phyloP scores from a whole-genome alignment of 2,797 vertebrate species.

The Oryzias sinensis region DNA sequence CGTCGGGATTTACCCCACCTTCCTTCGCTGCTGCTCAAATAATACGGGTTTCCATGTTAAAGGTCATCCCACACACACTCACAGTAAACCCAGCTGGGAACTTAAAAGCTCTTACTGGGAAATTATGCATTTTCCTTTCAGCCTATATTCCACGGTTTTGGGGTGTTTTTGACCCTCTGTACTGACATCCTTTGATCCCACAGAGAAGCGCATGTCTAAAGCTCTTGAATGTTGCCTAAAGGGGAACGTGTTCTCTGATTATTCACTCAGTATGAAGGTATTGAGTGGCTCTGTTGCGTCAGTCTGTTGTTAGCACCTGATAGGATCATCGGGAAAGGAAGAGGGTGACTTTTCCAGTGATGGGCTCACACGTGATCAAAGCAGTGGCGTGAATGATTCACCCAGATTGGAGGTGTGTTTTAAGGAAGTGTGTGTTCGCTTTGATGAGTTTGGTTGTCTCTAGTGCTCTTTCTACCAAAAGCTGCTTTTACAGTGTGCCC shows the following conservation, averaged over 20 bases:
- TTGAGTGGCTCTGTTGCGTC: conserved; percentile 42
- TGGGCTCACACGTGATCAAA: conserved; percentile 51
- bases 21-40: conserved; percentile 76
- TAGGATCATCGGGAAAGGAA: conserved; percentile 54
- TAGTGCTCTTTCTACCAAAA: conserved; percentile 71
- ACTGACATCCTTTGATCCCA: conserved; percentile 39
- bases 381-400: conserved; percentile 28
- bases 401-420: conserved; percentile 16
- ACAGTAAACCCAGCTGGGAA: conserved; percentile 55
- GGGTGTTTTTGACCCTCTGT: conserved; percentile 35
- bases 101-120: conserved; percentile 57
- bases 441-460: conserved; percentile 36
- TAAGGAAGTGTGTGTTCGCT: conserved; percentile 12
- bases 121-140: conserved; percentile 62
- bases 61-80: conserved; percentile 51
- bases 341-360: conserved; percentile 52
- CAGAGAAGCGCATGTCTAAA: conserved; percentile 45
- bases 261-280: conserved; percentile 48
- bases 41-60: conserved; percentile 77
- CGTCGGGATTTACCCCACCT: conserved; percentile 57
- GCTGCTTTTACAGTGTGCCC: conserved; percentile 70
- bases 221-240: conserved; percentile 64
- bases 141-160: conserved; percentile 59
- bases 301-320: conserved; percentile 57
- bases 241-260: conserved; percentile 39